Evolutionary conservation across 2,888 invertebrate genomes (phyloP), one percentile per base, ranked within the genome.

Genomic region (Limnephilus rhombicus): DNA sequence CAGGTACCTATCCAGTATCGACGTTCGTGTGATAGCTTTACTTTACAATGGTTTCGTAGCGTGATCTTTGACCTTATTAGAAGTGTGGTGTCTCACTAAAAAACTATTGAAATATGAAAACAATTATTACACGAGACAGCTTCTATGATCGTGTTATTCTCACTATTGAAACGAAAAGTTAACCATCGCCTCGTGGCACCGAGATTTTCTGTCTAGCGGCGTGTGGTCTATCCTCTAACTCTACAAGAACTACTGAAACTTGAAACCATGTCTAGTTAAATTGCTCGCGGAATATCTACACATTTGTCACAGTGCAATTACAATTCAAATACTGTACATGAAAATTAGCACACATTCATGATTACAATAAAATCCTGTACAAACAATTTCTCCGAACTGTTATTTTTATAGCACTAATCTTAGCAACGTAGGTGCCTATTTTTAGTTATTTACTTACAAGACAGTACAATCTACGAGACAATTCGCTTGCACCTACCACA

Each of bases 391-490:
- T 68, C 24, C 24, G 68, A 68, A 24, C 24, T 68, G 24, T 24
- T 68, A 68, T 68, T 68, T 68, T 68, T 68, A 68, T 68, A 68
- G 68, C 68, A 68, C 68, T 68, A 68, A 68, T 68, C 68, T 68
- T 68, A 68, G 18, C 18, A 68, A 18, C 68, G 68, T 68, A 24
- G 68, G 68, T n/a, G 68, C n/a, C 68, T 68, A 68, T 68, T 68
- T 68, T 24, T 68, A 68, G 68, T 68, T 68, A 68, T 68, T 68
- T 68, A 68, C 68, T 68, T 68, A 68, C 68, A n/a, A 68, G 68
- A 24, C 68, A 24, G 9, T 7, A n/a, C 68, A 68, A 68, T n/a
- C 68, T 68, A 68, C 24, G 24, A 68, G 68, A 68, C 68, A n/a
- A 68, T 68, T 68, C 2, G 24, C 68, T 68, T 68, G 68, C 24